Conservation (phyloP, 2,888 invertebrate genomes). For the Archips crataeganus region DNA sequence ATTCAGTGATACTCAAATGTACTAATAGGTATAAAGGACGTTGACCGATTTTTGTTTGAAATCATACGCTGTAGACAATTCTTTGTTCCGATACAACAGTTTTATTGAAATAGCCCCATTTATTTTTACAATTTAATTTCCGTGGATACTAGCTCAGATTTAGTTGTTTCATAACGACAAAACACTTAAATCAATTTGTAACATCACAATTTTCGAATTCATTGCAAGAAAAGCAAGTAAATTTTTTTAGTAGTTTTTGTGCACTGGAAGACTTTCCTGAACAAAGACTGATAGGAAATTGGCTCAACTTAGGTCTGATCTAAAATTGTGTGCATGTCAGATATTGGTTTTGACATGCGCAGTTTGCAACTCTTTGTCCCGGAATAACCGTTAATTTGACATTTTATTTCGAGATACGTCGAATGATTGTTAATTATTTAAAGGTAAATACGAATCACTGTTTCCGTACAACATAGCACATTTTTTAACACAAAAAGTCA, state of each 20-base stretch:
- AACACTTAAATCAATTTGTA: neutral
- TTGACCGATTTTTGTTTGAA: neutral
- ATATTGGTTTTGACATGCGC: neutral
- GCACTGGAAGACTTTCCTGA: neutral
- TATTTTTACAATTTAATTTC: too few relatives aligned
- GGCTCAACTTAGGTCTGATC: neutral
- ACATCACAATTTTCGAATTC: too few relatives aligned
- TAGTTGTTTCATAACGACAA: too few relatives aligned
- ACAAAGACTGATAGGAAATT: neutral
- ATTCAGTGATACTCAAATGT: neutral
- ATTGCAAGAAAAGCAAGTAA: too few relatives aligned
- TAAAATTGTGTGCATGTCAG: neutral
- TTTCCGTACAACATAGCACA: too few relatives aligned
- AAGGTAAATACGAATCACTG: neutral
- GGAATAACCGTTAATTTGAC: neutral
- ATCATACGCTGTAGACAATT: neutral
- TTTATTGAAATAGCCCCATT: too few relatives aligned
- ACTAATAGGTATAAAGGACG: neutral
- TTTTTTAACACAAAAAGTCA: too few relatives aligned
- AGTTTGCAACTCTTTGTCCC: neutral
- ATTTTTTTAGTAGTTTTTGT: neutral
- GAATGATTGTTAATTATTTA: too few relatives aligned
- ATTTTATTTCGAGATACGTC: neutral
- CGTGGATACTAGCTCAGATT: too few relatives aligned
- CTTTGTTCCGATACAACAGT: neutral